Base-by-base conservation (phyloP, 2,113 vertebrate species). In the Choloepus hoffmanni region DNA sequence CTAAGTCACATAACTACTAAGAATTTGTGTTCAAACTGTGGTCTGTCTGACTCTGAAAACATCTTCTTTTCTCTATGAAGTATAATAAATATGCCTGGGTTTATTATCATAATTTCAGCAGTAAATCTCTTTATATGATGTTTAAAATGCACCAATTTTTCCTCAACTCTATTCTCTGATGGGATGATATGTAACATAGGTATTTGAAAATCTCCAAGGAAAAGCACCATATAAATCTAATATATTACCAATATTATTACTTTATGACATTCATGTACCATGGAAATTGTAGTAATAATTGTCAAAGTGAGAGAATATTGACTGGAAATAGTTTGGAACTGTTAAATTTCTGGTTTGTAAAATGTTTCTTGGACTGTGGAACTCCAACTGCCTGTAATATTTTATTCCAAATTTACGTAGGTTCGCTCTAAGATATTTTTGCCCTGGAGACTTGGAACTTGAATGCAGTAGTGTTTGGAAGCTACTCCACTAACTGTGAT, bases 91-190 rank as follows among this genome's bases (percentile, higher is more conserved):
- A 83, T 78, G 11, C 62, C 15, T 87, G 14, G 10, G 10, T 81
- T 92, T 96, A 89, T 94, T 90, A 82, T 83, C 65, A 95, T 96
- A 90, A 89, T 92, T 89, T 95, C 21, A 91, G 67, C n/a, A 96
- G 86, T 78, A 95, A 97, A 87, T 16, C 3, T 73, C 60, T 82
- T 86, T 79, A 8, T 81, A 36, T 70, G 11, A 0, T 8, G 30
- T 92, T 89, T 67, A 48, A 76, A 96, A 78, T 62, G 14, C 14
- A 81, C 0, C 45, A 90, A n/a, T 90, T 11, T 92, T 87, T 87
- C 55, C 74, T 96, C 21, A 77, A 89, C 83, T 92, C 15, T 68
- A 36, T 73, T 72, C 8, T 89, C 40, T 73, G 43, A 78, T 19
- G 12, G 16, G 18, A 90, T 84, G 33, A 90, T 63, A 78, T 74